Evolutionary conservation across 2,113 vertebrate species (phyloP), one percentile per base, ranked within the genome.

Genomic region (Semicossyphus pulcher): DNA sequence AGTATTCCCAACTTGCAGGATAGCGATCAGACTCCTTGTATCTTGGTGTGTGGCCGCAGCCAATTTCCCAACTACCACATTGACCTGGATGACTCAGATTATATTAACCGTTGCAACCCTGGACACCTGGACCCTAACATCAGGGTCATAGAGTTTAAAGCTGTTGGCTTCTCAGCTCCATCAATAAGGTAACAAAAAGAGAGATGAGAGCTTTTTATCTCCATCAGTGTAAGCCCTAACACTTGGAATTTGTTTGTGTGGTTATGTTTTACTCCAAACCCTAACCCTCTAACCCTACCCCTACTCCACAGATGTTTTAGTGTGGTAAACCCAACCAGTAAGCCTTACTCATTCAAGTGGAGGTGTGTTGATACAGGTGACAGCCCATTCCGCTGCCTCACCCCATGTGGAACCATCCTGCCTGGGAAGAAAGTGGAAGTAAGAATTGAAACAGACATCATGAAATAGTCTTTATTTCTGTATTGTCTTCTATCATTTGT

Each of bases 381-480:
- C n/a, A 48, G 91, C 4, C 80, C 86, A 16, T 98, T 99, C 75
- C 64, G 14, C 25, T 98, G 97, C 86, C 91, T 95, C n/a, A 93
- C 92, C 1, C 87, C 94, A 25, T 87, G 67, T 34, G 95, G 93
- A 1, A 60, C 54, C 25, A 89, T 98, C 85, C 88, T 84, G 49
- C 93, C 96, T 15, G 94, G 95, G 45, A 95, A 94, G 84, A 95
- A 92, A 84, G 89, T 92, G 1, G 92, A 97, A 92, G 96, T 97
- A 74, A 67, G 72, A 23, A 51, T 28, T 1, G 28, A 68, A 18
- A 34, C 28, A 61, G 41, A 28, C 20, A 11, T 8, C 20, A 1
- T n/a, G 23, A 39, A 31, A 16, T 11, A 37, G 15, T 4, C 21
- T 58, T 20, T 41, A 16, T n/a, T 0, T 15, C 37, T 42, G 1